A percentile compares a stretch with the other conserved stretches of the same genome.
phyloP scores from a whole-genome alignment of 2,888 invertebrate species.

The Adelphocoris suturalis region DNA sequence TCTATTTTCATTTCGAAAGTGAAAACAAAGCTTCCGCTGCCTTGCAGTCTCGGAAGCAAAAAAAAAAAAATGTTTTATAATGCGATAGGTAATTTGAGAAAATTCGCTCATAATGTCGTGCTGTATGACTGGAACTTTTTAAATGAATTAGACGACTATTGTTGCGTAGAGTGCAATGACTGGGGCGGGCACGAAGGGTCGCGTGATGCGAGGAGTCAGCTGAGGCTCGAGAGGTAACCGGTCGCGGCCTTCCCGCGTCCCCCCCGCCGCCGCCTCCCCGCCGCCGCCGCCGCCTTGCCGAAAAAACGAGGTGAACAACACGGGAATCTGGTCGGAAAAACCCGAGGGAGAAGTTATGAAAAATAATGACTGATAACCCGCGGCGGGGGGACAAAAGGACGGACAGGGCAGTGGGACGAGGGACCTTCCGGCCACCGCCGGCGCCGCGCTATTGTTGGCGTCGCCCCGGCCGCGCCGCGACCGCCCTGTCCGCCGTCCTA shows the following conservation, averaged over 20 bases:
- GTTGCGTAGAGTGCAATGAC: conserved; percentile 23
- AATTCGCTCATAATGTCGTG: too few relatives aligned
- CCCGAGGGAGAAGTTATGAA: conserved; percentile 43
- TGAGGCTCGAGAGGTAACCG: not conserved
- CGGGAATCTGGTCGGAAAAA: not conserved
- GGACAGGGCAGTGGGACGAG: conserved; percentile 24
- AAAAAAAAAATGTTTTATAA: too few relatives aligned
- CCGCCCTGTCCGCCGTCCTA: not conserved
- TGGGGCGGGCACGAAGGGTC: conserved; percentile 13
- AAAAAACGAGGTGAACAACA: conserved; percentile 46
- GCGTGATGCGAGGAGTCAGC: conserved; percentile 28
- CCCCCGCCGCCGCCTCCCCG: not conserved
- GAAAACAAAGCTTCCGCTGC: too few relatives aligned
- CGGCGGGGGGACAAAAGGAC: not conserved
- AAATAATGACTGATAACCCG: conserved; percentile 38
- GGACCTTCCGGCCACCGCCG: conserved; percentile 7
- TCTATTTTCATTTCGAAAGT: too few relatives aligned
- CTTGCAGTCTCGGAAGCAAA: too few relatives aligned
- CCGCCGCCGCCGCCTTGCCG: not conserved
- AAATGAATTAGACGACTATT: not conserved
- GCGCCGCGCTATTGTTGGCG: conserved; percentile 15
- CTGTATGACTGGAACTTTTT: too few relatives aligned
- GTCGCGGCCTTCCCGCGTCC: not conserved
- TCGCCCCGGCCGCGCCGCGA: conserved; percentile 12
- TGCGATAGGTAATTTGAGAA: too few relatives aligned